phyloP scores from a whole-genome alignment of 1,140 invertebrate genomes.

The Lepidurus packardi region DNA sequence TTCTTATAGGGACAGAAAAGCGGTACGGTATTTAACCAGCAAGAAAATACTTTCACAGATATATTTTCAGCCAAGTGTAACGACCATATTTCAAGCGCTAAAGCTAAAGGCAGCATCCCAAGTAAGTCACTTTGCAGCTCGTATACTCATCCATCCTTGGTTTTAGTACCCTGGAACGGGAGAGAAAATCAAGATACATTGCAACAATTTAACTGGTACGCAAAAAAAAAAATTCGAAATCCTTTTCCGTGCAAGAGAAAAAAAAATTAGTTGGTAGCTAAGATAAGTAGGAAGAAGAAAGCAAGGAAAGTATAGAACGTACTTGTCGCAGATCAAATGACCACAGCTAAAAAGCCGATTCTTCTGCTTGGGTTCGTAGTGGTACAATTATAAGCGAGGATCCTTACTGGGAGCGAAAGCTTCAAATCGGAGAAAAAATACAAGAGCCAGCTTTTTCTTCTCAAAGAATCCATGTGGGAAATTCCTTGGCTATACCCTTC shows the following conservation, averaged over 20 bases:
- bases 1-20: background rate
- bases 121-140: no score
- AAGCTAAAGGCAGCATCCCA: no score
- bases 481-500: slow-evolving; percentile 6
- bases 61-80: background rate
- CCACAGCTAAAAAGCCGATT: slow-evolving; percentile 15
- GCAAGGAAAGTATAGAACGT: background rate
- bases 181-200: no score
- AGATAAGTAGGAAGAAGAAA: background rate
- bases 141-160: no score
- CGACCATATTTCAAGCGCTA: no score
- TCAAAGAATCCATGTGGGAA: background rate
- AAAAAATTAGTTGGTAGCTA: background rate
- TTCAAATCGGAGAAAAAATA: slow-evolving; percentile 1
- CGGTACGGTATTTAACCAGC: background rate
- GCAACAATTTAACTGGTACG: no score
- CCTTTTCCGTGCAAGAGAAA: no score
- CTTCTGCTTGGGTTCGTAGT: slow-evolving; percentile 12
- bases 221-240: no score
- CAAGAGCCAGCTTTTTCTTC: background rate
- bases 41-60: background rate
- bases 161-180: no score
- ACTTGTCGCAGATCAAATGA: background rate
- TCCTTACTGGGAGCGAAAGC: background rate
- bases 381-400: slow-evolving; percentile 8